phyloP scores from a whole-genome alignment of 2,888 invertebrate genomes.

The Flabesymbios commensalis region DNA sequence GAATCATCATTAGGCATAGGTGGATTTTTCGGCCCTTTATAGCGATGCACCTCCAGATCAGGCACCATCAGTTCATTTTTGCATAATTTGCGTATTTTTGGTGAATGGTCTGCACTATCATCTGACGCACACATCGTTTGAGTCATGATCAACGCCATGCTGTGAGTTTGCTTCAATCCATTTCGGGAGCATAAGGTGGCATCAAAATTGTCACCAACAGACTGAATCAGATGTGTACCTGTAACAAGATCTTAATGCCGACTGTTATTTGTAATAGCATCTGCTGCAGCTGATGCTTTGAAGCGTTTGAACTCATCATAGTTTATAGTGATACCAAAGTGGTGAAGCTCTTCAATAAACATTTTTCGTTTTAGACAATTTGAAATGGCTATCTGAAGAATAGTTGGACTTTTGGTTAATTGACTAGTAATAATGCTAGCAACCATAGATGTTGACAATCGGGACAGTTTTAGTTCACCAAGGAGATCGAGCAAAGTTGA shows the following conservation, averaged over 20 bases:
- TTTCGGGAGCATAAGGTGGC: slow-evolving; percentile 26
- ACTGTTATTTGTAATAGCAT: slow-evolving; percentile 2
- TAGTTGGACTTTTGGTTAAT: neutral
- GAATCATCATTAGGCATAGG: neutral
- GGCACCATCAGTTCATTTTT: neutral
- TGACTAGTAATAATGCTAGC: slow-evolving; percentile 1
- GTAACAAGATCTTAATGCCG: slow-evolving; percentile 6
- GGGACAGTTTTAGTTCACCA: too few species aligned
- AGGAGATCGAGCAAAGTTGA: neutral
- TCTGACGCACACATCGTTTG: neutral
- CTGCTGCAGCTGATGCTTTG: slow-evolving; percentile 33
- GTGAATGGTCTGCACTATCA: too few species aligned
- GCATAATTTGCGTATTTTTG: neutral
- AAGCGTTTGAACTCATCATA: slow-evolving; percentile 37
- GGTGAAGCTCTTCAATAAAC: slow-evolving; percentile 11
- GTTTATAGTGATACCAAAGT: slow-evolving; percentile 26
- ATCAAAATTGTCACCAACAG: slow-evolving; percentile 31
- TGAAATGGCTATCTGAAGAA: neutral
- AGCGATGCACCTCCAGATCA: neutral
- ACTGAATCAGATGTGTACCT: slow-evolving; percentile 19
- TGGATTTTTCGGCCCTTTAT: neutral
- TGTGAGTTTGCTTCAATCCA: slow-evolving; percentile 24
- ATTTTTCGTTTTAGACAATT: neutral
- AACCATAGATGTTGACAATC: neutral
- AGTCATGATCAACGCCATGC: slow-evolving; percentile 7